These are phyloP conservation scores for Lasioglossum pauxillum DNA, from an alignment of 2,888 invertebrate genomes.

Conservation along the genomic window DNA sequence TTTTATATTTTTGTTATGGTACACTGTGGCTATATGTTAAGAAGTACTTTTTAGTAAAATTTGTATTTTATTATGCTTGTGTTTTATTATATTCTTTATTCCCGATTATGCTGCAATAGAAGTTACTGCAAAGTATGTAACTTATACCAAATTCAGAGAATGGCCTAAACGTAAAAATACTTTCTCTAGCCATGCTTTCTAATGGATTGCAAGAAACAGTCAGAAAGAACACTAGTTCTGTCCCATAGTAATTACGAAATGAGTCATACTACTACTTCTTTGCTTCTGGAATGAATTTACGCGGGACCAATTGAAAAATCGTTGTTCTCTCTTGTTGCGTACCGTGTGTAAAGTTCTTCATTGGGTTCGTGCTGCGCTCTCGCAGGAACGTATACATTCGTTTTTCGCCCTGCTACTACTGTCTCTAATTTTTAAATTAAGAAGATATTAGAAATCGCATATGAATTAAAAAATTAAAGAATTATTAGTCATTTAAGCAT, in stretches of 20 bases:
- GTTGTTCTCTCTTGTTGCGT: slow-evolving; percentile 33
- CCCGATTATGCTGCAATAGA: neutral
- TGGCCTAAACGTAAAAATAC: neutral
- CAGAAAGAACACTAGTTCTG: neutral
- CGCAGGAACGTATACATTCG: slow-evolving; percentile 23
- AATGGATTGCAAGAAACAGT: neutral
- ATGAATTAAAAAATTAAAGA: neutral
- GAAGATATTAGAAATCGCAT: neutral
- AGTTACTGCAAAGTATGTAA: neutral
- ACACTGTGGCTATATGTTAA: neutral
- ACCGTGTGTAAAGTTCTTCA: slow-evolving; percentile 35
- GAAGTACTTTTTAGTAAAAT: slow-evolving; percentile 25
- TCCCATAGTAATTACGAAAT: neutral
- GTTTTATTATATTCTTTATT: neutral
- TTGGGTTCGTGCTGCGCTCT: slow-evolving; percentile 39
- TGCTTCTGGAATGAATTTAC: slow-evolving; percentile 26
- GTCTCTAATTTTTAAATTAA: neutral
- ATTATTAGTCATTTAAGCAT: neutral
- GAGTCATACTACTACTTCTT: neutral
- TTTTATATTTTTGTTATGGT: slow-evolving; percentile 28
- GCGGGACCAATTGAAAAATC: neutral
- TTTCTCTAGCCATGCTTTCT: slow-evolving; percentile 5
- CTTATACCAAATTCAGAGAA: neutral
- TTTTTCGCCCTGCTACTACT: neutral
- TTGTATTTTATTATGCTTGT: neutral